A percentile compares a stretch with the other conserved stretches of the same genome.
Evolutionary conservation across 2,113 vertebrate genomes (phyloP).

Genomic region (Pelecanus crispus): DNA sequence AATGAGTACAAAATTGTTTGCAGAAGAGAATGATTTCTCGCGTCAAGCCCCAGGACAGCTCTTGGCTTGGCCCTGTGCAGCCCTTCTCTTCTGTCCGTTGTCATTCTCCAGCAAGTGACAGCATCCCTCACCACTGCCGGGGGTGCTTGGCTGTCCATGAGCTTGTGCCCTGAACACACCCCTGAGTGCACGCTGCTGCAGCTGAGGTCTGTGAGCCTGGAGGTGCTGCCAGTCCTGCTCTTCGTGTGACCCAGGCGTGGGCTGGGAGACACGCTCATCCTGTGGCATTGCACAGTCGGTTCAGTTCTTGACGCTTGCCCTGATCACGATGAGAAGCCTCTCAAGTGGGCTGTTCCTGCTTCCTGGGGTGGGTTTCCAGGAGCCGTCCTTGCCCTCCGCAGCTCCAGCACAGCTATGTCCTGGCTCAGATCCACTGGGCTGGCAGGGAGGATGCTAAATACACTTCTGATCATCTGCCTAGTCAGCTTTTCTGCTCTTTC

Average conservation of each 20-base stretch:
- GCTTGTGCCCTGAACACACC: fast-evolving
- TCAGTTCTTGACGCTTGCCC: not conserved
- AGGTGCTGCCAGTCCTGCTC: not conserved
- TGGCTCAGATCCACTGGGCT: not conserved
- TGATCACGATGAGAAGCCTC: not conserved
- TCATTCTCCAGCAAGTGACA: not conserved
- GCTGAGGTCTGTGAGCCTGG: not conserved
- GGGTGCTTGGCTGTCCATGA: fast-evolving
- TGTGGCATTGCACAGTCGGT: not conserved
- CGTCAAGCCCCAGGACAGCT: not conserved
- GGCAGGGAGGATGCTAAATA: slow-evolving; percentile 11
- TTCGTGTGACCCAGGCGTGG: fast-evolving
- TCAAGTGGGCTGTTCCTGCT: not conserved
- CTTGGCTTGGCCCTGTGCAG: not conserved
- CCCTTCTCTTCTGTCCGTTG: not conserved
- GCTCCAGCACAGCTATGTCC: not conserved
- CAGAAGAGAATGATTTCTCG: not conserved
- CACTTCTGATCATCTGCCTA: slow-evolving; percentile 37
- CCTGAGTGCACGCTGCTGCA: fast-evolving
- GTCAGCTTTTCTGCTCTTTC: slow-evolving; percentile 22
- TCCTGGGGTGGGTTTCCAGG: not conserved
- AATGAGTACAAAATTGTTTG: fast-evolving
- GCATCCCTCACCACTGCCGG: not conserved
- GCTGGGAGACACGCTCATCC: not conserved
- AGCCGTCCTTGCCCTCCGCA: not conserved